phyloP scores from a whole-genome alignment of 1,140 invertebrate species.

The Dryas iulia region DNA sequence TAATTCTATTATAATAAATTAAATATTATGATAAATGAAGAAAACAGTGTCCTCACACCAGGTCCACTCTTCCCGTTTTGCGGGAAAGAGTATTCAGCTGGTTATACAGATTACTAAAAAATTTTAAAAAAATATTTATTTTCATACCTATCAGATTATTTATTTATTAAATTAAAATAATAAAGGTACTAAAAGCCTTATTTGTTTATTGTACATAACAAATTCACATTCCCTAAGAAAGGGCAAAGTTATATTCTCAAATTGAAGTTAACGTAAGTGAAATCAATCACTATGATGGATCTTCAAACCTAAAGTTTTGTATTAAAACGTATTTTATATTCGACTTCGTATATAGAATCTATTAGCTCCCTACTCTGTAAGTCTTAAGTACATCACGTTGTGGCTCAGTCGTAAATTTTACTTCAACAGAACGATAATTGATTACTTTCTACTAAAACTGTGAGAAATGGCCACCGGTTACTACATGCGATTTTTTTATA shows the following conservation, averaged over 20 bases:
- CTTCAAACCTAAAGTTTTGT: conserved; percentile 2
- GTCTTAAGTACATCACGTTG: conserved; percentile 14
- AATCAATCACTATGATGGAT: conserved; percentile 19
- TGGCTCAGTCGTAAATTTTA: conserved; percentile 12
- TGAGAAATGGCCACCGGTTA: background rate
- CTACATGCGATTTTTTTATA: background rate
- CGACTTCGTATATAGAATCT: conserved; percentile 9
- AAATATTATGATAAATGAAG: too few species aligned
- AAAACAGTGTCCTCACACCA: too few species aligned
- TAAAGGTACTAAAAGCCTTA: background rate
- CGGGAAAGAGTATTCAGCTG: too few species aligned
- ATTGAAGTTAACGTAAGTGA: background rate
- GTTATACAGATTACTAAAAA: too few species aligned
- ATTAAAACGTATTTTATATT: conserved; percentile 23
- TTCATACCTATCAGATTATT: too few species aligned
- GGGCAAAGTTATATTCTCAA: background rate
- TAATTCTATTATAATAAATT: too few species aligned
- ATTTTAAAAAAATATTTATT: too few species aligned
- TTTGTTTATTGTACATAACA: background rate
- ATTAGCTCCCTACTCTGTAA: conserved; percentile 13
- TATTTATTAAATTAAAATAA: too few species aligned
- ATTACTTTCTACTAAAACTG: conserved; percentile 8
- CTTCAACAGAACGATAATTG: conserved; percentile 10
- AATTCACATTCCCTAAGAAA: background rate
- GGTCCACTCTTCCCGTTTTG: too few species aligned